Conservation (phyloP, 1,140 invertebrate genomes). For the Drosophila ohnishii region DNA sequence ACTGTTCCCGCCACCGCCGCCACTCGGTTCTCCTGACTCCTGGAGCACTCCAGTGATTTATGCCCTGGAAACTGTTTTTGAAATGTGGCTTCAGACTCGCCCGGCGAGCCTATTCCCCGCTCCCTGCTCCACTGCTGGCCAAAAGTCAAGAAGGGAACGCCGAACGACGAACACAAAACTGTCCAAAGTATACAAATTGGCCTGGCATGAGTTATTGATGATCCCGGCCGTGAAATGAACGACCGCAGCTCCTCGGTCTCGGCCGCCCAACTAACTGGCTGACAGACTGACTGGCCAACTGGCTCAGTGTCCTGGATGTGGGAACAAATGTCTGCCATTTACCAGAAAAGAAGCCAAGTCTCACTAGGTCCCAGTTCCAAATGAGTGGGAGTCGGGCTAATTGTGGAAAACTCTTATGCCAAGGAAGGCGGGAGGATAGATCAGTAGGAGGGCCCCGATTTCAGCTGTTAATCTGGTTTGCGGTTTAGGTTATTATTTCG, state of each 20-base stretch:
- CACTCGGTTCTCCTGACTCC: conserved; percentile 30
- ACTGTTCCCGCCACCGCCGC: conserved; percentile 36
- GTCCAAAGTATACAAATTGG: conserved; percentile 81
- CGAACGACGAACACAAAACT: conserved; percentile 67
- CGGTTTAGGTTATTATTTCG: too few species aligned
- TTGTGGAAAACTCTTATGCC: conserved; percentile 45
- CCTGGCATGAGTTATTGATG: conserved; percentile 79
- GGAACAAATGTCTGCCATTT: conserved; percentile 74
- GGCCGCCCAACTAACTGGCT: conserved; percentile 9
- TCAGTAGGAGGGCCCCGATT: too few species aligned
- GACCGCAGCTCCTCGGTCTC: conserved; percentile 44
- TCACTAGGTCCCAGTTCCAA: conserved; percentile 23
- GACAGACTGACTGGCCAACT: conserved; percentile 46
- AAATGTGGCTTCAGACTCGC: conserved; percentile 72
- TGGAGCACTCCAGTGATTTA: conserved; percentile 75
- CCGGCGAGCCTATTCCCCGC: conserved; percentile 37
- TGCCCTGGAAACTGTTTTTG: conserved; percentile 81
- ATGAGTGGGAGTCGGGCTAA: conserved; percentile 50
- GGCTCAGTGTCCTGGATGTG: conserved; percentile 39
- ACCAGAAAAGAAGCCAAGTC: conserved; percentile 47
- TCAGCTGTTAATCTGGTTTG: background rate
- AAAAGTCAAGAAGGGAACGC: conserved; percentile 65
- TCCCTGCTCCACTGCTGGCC: conserved; percentile 59
- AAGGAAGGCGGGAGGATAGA: background rate
- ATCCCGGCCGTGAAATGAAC: conserved; percentile 77